These are phyloP conservation scores for Meteorus colon DNA, from an alignment of 2,888 invertebrate genomes.

Conservation along the genomic window DNA sequence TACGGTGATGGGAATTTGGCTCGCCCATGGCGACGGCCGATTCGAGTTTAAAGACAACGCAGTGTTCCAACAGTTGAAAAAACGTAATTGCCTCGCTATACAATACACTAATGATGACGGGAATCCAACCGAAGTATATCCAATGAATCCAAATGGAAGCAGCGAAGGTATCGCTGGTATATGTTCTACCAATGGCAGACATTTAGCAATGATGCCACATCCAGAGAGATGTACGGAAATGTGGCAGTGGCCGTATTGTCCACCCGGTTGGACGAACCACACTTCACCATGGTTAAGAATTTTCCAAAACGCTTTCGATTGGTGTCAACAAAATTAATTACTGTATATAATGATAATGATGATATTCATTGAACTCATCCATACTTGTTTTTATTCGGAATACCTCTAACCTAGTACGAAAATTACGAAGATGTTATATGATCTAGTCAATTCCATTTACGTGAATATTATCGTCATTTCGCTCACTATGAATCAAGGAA, in stretches of 20 bases:
- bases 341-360: too few relatives aligned
- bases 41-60: constrained; percentile 78
- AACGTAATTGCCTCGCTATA: constrained; percentile 82
- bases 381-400: too few relatives aligned
- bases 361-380: too few relatives aligned
- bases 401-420: too few relatives aligned
- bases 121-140: constrained; percentile 85
- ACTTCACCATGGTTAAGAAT: constrained; percentile 93
- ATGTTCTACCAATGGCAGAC: constrained; percentile 92
- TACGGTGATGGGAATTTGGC: constrained; percentile 95
- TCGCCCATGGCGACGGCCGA: constrained; percentile 96
- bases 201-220: constrained; percentile 99
- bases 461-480: too few relatives aligned
- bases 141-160: constrained; percentile 96
- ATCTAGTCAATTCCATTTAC: too few relatives aligned
- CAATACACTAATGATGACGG: constrained; percentile 89
- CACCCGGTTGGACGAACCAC: constrained; percentile 75
- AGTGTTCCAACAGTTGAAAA: constrained; percentile 75
- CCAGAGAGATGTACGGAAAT: constrained; percentile 93
- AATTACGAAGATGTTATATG: too few relatives aligned
- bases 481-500: too few relatives aligned
- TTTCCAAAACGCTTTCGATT: constrained; percentile 90
- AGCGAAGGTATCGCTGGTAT: constrained; percentile 90
- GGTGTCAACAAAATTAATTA: constrained; percentile 73
- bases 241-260: constrained; percentile 91